Evolutionary conservation across 2,113 vertebrate species (phyloP), one percentile per base, ranked within the genome.

Genomic region (Haemorhous mexicanus): DNA sequence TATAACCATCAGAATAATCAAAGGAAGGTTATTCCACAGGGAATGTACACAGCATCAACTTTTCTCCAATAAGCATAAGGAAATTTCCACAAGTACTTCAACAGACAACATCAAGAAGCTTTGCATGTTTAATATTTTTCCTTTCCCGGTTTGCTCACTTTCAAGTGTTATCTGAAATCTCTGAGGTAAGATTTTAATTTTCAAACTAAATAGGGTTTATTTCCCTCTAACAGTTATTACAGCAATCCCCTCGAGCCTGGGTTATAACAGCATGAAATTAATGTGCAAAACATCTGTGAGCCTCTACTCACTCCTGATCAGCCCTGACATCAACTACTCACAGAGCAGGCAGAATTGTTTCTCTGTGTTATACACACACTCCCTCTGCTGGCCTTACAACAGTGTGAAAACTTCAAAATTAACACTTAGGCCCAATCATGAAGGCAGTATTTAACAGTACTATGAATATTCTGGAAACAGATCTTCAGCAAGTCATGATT

Each of bases 381-480:
- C 96, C 96, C 92, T 95, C 96, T 96, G 77, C 76, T 61, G 94
- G 92, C 52, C 41, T 81, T 28, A 43, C 20, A 59, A 22, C n/a
- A 73, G 27, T 0, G 16, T 27, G 39, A 66, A 33, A n/a, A 81
- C 30, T 46, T 13, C 17, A 52, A 86, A 72, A 72, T 9, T 6
- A 58, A 43, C 1, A 4, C 10, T 58, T 3, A 0, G 13, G 43
- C 70, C 28, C 18, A 73, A 9, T 7, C 26, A 32, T 3, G 11
- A 56, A 66, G 46, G 53, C 61, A 74, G 0, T 47, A 46, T 70
- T 93, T 78, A 64, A 84, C 59, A 49, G 44, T 7, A 13, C 63
- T 39, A 30, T 27, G 41, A 63, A 75, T 77, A 74, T 33, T 52
- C 64, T 78, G 32, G 86, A 78, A 91, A 88, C 37, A 5, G 12